A percentile compares a stretch with the other conserved stretches of the same genome.
Evolutionary conservation across 1,140 invertebrate species (phyloP).

Genomic region (Bicyclus anynana): DNA sequence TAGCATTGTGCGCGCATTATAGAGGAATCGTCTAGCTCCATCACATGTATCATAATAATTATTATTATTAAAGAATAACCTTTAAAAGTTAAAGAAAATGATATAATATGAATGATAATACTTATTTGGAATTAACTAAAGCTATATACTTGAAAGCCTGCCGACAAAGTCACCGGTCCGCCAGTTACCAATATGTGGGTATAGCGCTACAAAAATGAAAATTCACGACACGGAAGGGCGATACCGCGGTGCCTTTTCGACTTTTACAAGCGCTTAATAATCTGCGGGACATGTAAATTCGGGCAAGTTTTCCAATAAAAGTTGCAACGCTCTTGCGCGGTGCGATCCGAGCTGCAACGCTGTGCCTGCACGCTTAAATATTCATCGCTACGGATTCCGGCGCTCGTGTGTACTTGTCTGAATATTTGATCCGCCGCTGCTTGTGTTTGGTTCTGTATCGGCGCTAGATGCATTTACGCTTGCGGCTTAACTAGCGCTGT

Average conservation of each 20-base stretch:
- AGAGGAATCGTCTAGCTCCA: too few species aligned
- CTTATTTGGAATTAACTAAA: too few species aligned
- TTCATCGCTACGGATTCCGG: conserved; percentile 1
- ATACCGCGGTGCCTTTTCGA: conserved; percentile 29
- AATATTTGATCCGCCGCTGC: conserved; percentile 2
- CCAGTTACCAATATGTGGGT: too few species aligned
- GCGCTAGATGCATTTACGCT: neutral
- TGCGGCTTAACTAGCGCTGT: neutral
- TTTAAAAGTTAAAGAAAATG: too few species aligned
- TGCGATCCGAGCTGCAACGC: conserved; percentile 1
- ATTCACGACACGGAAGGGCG: neutral
- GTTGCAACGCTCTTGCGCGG: conserved; percentile 40
- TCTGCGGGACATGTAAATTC: conserved; percentile 65
- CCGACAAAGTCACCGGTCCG: too few species aligned
- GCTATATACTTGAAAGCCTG: too few species aligned
- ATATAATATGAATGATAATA: too few species aligned
- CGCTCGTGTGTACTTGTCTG: conserved; percentile 5
- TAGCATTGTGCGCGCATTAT: too few species aligned
- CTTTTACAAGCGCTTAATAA: conserved; percentile 68
- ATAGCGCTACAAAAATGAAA: neutral
- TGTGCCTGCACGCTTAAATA: conserved; percentile 3
- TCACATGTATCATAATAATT: too few species aligned
- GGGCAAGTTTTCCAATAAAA: conserved; percentile 73
- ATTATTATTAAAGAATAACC: too few species aligned
- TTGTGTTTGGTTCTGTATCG: neutral